Base-by-base conservation (phyloP, 2,113 vertebrate species). In the human (Homo sapiens) region DNA sequence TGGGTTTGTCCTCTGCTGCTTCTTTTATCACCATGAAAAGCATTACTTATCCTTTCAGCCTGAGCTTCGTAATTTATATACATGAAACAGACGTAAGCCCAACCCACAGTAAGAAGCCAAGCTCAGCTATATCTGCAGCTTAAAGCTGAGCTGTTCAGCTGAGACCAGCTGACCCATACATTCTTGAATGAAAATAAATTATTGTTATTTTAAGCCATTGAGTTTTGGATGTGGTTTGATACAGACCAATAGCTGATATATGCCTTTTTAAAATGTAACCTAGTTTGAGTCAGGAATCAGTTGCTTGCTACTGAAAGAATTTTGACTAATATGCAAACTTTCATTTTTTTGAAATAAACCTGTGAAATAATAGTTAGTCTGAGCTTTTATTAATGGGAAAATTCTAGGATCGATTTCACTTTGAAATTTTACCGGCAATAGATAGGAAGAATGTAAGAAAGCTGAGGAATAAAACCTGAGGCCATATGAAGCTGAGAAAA, bases 131-230 rank as follows among this genome's bases (percentile, higher is more conserved):
- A 38, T 6, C 22, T 90, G 7, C 2, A 88, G 20, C 23, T 82
- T 66, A 90, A 83, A 70, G 22, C 32, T 87, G 61, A 84, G 16
- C 40, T 83, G 3, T 94, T 92, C 32, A 82, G 5, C 20, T 81
- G 27, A 82, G 25, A 84, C 6, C 6, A 66, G 35, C 27, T 81
- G 52, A 83, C 25, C 35, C 40, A 79, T 2, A 17, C 0, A 84
- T 70, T 76, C 13, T 55, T 64, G n/a, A 96, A n/a, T 59, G 27
- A 93, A 91, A 96, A 91, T 66, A 88, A 85, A 76, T 93, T 50
- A 45, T 72, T 73, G 17, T 84, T 81, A 90, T 17, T 96, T 52
- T 81, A 89, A 85, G 17, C 2, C 40, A 38, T 20, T 81, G 38
- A 90, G 20, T 80, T 93, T 80, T 27, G 22, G 3, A 16, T 6